Evolutionary conservation across 2,888 invertebrate genomes (phyloP).

Genomic region (Pheosia gnoma): DNA sequence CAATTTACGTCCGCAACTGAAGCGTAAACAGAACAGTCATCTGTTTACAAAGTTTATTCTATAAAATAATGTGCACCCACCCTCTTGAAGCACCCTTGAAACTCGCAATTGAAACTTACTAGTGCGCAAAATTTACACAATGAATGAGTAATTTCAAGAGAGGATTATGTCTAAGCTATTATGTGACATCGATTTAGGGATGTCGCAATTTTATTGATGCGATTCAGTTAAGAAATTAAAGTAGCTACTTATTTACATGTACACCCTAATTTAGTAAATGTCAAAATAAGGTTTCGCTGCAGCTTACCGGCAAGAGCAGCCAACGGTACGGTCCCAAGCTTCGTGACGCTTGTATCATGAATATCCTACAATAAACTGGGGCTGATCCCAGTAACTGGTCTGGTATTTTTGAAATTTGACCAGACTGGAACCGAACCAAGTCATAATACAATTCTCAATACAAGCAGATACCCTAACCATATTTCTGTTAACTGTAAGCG

Average conservation of each 20-base stretch:
- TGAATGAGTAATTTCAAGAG: constrained; percentile 44
- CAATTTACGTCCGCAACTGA: constrained; percentile 19
- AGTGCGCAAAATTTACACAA: constrained; percentile 63
- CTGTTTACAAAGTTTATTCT: constrained; percentile 34
- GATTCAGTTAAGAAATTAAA: background rate
- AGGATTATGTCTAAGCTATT: constrained; percentile 32
- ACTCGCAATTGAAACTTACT: constrained; percentile 53
- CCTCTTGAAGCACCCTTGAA: constrained; percentile 23
- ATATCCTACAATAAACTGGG: too few species aligned
- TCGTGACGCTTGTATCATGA: too few species aligned
- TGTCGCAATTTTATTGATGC: background rate
- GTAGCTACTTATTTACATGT: background rate
- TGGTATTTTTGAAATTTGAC: too few species aligned
- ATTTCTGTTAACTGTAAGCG: too few species aligned
- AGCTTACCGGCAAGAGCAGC: too few species aligned
- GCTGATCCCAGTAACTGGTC: too few species aligned
- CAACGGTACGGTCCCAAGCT: too few species aligned
- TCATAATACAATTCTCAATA: too few species aligned
- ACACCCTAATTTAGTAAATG: background rate
- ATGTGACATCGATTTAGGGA: constrained; percentile 6
- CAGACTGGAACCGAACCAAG: too few species aligned
- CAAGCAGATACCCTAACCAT: too few species aligned
- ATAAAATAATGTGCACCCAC: constrained; percentile 24
- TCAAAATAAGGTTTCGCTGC: background rate
- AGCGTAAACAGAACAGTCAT: constrained; percentile 27